Base-by-base conservation (phyloP, 2,888 invertebrate genomes). In the Cacoxenus indagator region DNA sequence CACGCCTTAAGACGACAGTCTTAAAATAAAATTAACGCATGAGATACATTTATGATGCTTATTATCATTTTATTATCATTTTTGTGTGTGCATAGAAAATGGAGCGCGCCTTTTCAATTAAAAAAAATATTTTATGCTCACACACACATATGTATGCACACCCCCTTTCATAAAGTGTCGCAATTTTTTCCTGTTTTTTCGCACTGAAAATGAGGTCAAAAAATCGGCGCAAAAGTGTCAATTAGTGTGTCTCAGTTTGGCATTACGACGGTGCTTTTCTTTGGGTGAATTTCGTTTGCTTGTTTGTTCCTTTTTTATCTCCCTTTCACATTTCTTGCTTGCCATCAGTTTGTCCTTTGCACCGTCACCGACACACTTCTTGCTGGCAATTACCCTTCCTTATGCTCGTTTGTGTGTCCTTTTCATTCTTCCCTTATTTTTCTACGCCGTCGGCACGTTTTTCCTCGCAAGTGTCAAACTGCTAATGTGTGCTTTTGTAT, bases 131-230 rank as follows among this genome's bases (percentile, higher is more conserved):
- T n/a, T n/a, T n/a, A n/a, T n/a, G n/a, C n/a, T n/a, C n/a, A n/a
- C n/a, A n/a, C n/a, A n/a, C n/a, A n/a, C n/a, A n/a, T n/a, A n/a
- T n/a, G n/a, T n/a, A 54, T 54, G 19, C 1, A 54, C 51, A 54
- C 51, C 51, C 51, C 24, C 24, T n/a, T n/a, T n/a, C n/a, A n/a
- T n/a, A n/a, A n/a, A n/a, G n/a, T 11, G 24, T 17, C n/a, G n/a
- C 2, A 5, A n/a, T 46, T 46, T 17, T 17, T 5, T 8, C 24
- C 24, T 24, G 11, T 9, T 54, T 19, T 54, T 9, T 9, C 24
- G 4, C 24, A 54, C 24, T 68, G 31, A 65, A 68, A 68, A 68
- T 65, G 68, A 68, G 68, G 68, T 68, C 68, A 68, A 65, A 64
- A 57, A 37, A 68, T 48, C 65, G 31, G 57, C 37, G 29, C 65